These are phyloP conservation scores for Nematopogon swammerdamellus DNA, from an alignment of 2,888 invertebrate species.

Conservation along the genomic window DNA sequence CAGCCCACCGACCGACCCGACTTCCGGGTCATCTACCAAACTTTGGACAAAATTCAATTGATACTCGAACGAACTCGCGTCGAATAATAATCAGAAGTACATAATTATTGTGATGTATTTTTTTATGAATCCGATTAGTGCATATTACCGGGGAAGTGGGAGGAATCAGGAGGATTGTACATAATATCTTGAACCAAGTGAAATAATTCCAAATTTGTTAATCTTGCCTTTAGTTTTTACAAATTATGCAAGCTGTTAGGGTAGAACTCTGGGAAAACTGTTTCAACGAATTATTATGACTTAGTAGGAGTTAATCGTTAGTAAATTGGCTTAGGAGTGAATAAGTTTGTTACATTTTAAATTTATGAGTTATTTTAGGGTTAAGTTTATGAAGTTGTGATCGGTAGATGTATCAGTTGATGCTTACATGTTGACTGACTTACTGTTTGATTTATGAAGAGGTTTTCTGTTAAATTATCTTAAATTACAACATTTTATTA, in stretches of 20 bases:
- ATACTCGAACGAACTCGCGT: conserved; percentile 45
- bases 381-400: no score
- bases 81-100: conserved; percentile 21
- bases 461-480: no score
- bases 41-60: conserved; percentile 66
- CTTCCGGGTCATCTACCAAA: conserved; percentile 78
- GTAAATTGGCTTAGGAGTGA: no score
- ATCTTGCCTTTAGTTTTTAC: neutral
- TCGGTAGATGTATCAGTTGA: no score
- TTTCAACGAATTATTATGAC: neutral
- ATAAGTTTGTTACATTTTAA: no score
- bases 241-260: neutral
- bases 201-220: neutral
- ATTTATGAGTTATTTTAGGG: no score
- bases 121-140: neutral
- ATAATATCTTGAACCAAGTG: neutral
- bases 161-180: neutral
- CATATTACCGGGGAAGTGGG: neutral
- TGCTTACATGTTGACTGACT: no score
- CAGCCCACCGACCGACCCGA: conserved; percentile 83
- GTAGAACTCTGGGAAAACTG: neutral
- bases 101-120: neutral
- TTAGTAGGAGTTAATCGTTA: neutral
- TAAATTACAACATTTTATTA: no score
- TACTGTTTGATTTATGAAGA: no score